Evolutionary conservation across 2,888 invertebrate genomes (phyloP), one percentile per base, ranked within the genome.

Genomic region (Campoletis raptor): DNA sequence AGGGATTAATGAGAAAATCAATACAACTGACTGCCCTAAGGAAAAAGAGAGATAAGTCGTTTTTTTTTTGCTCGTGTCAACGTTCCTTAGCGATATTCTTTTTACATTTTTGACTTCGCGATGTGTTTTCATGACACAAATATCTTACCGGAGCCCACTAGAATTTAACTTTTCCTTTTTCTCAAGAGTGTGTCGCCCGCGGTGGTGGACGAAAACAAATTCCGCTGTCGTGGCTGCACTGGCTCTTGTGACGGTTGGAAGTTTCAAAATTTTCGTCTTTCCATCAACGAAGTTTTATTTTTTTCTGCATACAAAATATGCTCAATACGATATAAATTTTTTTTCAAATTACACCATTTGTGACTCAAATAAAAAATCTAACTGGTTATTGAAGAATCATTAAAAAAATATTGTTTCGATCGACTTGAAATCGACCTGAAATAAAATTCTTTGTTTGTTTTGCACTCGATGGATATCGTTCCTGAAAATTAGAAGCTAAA

Each of bases 41-140:
- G 61, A 5, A 54, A 54, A 57, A 18, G 9, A 21, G 7, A 37
- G 30, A 48, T 36, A 10, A 10, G 37, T 12, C 12, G 42, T 57
- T 57, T 74, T 42, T 61, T 45, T 15, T 24, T 21, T 21, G 37
- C 40, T 12, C 37, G 37, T 37, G 10, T 48, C 21, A 61, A 7
- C 10, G 21, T 57, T 74, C 40, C 52, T 52, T n/a, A n/a, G 24
- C 21, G 9, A 57, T 90, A 90, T 88, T 90, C 87, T 87, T 87
- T 86, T 87, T 81, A 85, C 88, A 86, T 88, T 87, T 90, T 85
- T 87, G 79, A 83, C 85, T 87, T 88, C 88, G 88, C 88, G 37
- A 52, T 76, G 45, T 90, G 89, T 90, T 90, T 92, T 90, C 91
- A 90, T 91, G 92, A 92, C 92, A 92, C 92, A 92, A 92, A 92